These are phyloP conservation scores for Trinorchestia longiramus DNA, from an alignment of 1,140 invertebrate genomes.

Conservation along the genomic window DNA sequence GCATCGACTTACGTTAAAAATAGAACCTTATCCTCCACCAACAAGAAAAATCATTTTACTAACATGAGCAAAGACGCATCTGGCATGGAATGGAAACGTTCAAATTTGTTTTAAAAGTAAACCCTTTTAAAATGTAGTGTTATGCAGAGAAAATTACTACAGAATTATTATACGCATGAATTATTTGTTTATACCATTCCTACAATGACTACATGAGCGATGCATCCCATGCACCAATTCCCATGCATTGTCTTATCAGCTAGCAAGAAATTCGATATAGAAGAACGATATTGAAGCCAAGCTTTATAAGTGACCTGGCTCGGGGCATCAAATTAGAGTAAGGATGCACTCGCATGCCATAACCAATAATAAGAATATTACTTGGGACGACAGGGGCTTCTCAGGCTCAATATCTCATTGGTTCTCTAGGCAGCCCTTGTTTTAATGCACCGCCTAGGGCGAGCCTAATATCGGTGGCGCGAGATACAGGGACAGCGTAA, in stretches of 20 bases:
- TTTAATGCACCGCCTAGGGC: background rate
- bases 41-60: background rate
- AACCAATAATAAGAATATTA: slow-evolving; percentile 45
- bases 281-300: slow-evolving; percentile 32
- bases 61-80: background rate
- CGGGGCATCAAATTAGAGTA: background rate
- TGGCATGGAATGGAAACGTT: background rate
- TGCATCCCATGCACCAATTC: background rate
- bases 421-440: background rate
- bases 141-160: background rate
- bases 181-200: background rate
- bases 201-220: background rate
- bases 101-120: background rate
- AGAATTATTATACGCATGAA: background rate
- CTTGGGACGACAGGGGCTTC: background rate
- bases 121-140: background rate
- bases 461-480: too few relatives aligned
- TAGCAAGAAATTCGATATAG: slow-evolving; percentile 16
- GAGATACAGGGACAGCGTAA: background rate
- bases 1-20: too few relatives aligned
- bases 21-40: background rate
- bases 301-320: background rate
- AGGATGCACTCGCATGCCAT: slow-evolving; percentile 23
- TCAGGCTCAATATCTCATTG: slow-evolving; percentile 47
- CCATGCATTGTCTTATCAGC: background rate